Conservation (phyloP, 2,113 vertebrate genomes). For the Eudyptes chrysolophus region DNA sequence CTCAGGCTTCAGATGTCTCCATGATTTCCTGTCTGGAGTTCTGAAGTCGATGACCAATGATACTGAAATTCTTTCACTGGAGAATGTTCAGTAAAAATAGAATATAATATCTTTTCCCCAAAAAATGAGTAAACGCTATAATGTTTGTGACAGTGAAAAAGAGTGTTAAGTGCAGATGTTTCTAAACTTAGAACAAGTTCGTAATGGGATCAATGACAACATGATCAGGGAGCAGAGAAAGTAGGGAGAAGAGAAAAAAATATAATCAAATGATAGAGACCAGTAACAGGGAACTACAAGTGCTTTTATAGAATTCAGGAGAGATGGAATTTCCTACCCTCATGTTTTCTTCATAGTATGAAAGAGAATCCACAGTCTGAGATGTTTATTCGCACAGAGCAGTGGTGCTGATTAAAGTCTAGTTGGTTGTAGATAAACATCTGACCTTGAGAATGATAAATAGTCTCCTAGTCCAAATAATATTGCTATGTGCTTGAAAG, state of each 20-base stretch:
- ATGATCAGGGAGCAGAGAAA: neutral
- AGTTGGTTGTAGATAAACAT: neutral
- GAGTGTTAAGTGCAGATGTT: neutral
- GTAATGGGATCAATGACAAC: neutral
- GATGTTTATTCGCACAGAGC: neutral
- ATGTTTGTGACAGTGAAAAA: neutral
- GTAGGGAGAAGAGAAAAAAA: neutral
- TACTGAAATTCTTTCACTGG: neutral
- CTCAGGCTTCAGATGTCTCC: neutral
- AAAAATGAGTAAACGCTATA: neutral
- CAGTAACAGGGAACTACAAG: neutral
- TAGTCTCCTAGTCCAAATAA: neutral
- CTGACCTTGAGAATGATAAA: slow-evolving; percentile 23
- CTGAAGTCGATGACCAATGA: neutral
- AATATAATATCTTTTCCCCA: neutral
- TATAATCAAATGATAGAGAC: neutral
- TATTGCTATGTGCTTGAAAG: neutral
- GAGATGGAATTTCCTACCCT: neutral
- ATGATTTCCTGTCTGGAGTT: neutral
- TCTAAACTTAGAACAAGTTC: neutral
- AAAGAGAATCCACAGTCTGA: neutral
- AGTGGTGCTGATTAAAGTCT: neutral
- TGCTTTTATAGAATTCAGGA: neutral
- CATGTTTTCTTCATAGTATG: neutral
- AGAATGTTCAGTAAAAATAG: neutral